Conservation (phyloP, 1,140 invertebrate species). For the Eumaeus atala region DNA sequence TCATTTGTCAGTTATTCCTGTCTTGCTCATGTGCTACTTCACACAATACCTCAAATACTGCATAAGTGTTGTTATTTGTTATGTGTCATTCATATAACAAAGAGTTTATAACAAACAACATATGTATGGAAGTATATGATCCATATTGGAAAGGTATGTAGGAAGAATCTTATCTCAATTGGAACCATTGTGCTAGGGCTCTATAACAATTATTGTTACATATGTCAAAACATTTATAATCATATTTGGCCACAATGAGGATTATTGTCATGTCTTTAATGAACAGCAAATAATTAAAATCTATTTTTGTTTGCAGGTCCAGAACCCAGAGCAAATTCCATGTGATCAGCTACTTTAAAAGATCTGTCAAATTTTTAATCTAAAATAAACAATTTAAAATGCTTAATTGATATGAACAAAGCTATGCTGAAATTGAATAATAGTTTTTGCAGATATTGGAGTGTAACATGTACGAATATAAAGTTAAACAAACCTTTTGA, state of each 20-base stretch:
- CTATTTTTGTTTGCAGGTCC: constrained; percentile 51
- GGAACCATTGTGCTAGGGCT: too few species aligned
- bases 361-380: not conserved
- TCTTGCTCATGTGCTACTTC: too few species aligned
- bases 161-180: too few species aligned
- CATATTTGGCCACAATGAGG: too few species aligned
- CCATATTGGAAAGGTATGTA: too few species aligned
- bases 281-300: constrained; percentile 24
- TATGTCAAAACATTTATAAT: too few species aligned
- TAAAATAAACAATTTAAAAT: constrained; percentile 29
- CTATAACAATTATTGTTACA: too few species aligned
- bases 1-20: too few species aligned
- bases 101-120: too few species aligned
- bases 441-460: constrained; percentile 65
- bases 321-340: constrained; percentile 60
- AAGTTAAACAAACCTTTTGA: constrained; percentile 38
- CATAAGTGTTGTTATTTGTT: too few species aligned
- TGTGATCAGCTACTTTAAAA: constrained; percentile 34
- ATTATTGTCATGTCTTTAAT: constrained; percentile 17
- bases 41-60: too few species aligned
- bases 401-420: constrained; percentile 41
- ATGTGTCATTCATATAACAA: not conserved
- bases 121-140: too few species aligned
- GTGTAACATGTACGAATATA: constrained; percentile 48
- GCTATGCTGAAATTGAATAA: constrained; percentile 66